Conservation (phyloP, 2,797 vertebrate species). For the Cossypha dichroa region DNA sequence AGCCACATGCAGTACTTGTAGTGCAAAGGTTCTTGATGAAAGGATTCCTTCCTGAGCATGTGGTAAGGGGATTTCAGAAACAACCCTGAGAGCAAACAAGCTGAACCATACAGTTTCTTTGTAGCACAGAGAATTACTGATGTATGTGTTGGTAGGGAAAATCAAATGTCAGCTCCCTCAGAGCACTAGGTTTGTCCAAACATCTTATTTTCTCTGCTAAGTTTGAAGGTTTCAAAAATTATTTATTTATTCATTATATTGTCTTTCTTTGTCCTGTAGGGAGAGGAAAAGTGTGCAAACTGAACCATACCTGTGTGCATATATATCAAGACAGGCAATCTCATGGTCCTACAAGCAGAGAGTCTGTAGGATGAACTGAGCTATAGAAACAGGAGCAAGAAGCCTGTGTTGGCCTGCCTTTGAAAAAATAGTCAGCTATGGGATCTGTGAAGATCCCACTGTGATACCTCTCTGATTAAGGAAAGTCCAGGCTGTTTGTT, state of each 20-base stretch:
- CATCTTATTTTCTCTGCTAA: not conserved
- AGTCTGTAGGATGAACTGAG: not conserved
- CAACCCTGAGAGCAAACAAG: not conserved
- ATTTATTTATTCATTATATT: not conserved
- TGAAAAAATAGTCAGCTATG: not conserved
- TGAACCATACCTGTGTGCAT: not conserved
- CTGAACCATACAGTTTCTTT: not conserved
- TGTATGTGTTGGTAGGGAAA: not conserved
- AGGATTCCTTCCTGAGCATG: not conserved
- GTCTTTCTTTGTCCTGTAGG: not conserved
- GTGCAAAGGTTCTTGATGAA: not conserved
- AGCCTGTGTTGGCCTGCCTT: not conserved
- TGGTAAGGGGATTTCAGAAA: not conserved
- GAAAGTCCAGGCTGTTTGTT: not conserved
- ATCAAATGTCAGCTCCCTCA: not conserved
- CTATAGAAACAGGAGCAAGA: not conserved
- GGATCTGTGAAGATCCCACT: not conserved
- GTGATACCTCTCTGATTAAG: not conserved
- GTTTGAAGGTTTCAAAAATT: not conserved
- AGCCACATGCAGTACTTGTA: rapidly evolving
- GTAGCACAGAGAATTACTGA: not conserved
- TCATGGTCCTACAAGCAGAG: not conserved
- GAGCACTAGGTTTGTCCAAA: not conserved
- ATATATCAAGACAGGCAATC: not conserved
- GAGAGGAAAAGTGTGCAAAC: not conserved